A percentile compares a stretch with the other conserved stretches of the same genome.
Conservation (phyloP, 2,113 vertebrate genomes). For the Pseudolaguvia tuberculata region DNA sequence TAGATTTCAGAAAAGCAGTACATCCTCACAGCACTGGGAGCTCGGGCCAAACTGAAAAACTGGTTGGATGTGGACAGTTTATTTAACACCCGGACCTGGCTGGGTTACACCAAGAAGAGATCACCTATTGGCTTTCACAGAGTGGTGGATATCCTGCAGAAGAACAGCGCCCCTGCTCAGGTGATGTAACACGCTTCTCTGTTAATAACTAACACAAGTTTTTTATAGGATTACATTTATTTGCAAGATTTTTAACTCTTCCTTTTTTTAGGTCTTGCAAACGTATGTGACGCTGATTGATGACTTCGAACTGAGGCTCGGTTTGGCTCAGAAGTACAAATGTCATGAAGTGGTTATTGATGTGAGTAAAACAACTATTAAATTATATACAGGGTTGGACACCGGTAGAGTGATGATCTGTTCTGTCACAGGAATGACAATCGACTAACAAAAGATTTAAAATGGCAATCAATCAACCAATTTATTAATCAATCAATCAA, state of each 20-base stretch:
- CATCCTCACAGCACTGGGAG: constrained; percentile 83
- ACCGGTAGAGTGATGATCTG: no score
- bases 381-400: background rate
- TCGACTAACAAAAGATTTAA: no score
- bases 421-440: no score
- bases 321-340: constrained; percentile 85
- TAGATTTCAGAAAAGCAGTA: constrained; percentile 94
- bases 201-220: background rate
- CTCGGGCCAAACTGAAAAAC: constrained; percentile 84
- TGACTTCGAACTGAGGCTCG: constrained; percentile 78
- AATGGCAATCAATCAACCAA: no score
- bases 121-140: constrained; percentile 86
- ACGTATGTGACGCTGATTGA: constrained; percentile 85
- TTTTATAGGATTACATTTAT: background rate
- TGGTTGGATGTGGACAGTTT: constrained; percentile 91
- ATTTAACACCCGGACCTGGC: constrained; percentile 89
- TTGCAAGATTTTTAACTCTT: background rate
- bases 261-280: constrained; percentile 76
- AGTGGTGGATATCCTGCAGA: constrained; percentile 90
- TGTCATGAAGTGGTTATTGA: constrained; percentile 92
- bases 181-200: constrained; percentile 53
- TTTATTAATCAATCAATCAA: no score
- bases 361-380: constrained; percentile 62
- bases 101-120: constrained; percentile 90
- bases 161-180: constrained; percentile 84